Conservation (phyloP, 2,113 vertebrate species). For the Phycodurus eques region DNA sequence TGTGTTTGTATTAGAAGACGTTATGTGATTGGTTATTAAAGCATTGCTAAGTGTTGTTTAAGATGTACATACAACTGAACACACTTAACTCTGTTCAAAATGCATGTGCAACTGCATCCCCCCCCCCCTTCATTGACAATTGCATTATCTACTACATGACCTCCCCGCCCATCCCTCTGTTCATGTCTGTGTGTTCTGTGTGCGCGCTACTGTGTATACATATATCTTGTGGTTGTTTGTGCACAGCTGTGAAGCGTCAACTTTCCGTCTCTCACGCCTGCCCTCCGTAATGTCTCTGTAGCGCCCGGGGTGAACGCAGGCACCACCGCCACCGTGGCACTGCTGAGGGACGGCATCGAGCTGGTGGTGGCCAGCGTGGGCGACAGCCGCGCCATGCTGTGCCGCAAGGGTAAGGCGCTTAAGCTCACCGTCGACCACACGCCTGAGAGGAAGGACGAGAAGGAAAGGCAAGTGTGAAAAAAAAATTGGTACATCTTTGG, state of each 20-base stretch:
- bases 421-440: slow-evolving; percentile 96
- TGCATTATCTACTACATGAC: slow-evolving; percentile 26
- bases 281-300: slow-evolving; percentile 65
- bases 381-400: slow-evolving; percentile 93
- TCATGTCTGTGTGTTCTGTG: slow-evolving; percentile 26
- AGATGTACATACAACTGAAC: slow-evolving; percentile 14
- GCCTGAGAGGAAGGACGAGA: slow-evolving; percentile 95
- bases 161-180: slow-evolving; percentile 34
- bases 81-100: slow-evolving; percentile 19
- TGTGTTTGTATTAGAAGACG: slow-evolving; percentile 2
- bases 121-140: slow-evolving; percentile 24
- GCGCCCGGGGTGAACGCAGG: slow-evolving; percentile 80
- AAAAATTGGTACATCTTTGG: no score
- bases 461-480: slow-evolving; percentile 81
- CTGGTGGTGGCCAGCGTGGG: slow-evolving; percentile 94
- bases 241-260: not conserved
- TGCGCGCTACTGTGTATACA: slow-evolving; percentile 32
- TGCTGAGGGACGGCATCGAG: slow-evolving; percentile 92
- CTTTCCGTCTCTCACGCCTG: slow-evolving; percentile 53
- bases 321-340: slow-evolving; percentile 92
- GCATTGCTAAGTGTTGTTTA: slow-evolving; percentile 9
- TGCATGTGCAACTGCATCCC: slow-evolving; percentile 58
- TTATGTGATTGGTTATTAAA: slow-evolving; percentile 5
- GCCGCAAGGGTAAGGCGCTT: slow-evolving; percentile 89
- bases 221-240: slow-evolving; percentile 31